These are phyloP conservation scores for Scolopax rusticola DNA, from an alignment of 2,797 vertebrate genomes.

Conservation along the genomic window DNA sequence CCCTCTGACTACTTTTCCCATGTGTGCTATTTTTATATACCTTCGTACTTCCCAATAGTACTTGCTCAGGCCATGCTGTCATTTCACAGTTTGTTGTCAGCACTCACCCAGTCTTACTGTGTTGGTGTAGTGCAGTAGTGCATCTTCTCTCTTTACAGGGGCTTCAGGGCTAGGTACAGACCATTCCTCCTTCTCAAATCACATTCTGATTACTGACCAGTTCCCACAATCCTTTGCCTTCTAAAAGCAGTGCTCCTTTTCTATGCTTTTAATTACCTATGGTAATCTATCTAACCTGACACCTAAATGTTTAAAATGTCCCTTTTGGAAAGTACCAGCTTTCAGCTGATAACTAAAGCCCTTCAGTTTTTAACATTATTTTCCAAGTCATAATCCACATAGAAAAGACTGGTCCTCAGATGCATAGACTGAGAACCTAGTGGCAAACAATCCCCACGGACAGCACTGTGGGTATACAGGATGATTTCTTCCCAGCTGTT, in stretches of 20 bases:
- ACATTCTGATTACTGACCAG: not conserved
- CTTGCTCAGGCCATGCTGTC: not conserved
- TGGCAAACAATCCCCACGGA: not conserved
- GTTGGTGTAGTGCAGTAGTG: accelerated
- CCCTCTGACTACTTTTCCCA: not conserved
- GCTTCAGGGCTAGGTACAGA: not conserved
- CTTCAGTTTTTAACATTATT: not conserved
- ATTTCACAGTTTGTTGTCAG: not conserved
- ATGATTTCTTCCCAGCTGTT: not conserved
- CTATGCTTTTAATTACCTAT: not conserved
- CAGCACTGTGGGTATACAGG: not conserved
- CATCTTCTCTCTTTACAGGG: not conserved
- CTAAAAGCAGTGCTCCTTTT: not conserved
- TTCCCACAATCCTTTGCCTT: not conserved
- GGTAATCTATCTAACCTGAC: not conserved
- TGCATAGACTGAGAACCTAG: not conserved
- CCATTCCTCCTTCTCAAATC: not conserved
- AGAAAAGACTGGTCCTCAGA: not conserved
- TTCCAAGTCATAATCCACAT: not conserved
- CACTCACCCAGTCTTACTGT: not conserved
- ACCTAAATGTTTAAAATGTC: not conserved
- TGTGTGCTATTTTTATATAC: not conserved
- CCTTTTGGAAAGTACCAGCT: not conserved
- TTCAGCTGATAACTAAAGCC: not conserved
- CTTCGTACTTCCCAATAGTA: not conserved